These are phyloP conservation scores for Halichoeres trimaculatus DNA, from an alignment of 2,113 vertebrate species.

Conservation along the genomic window DNA sequence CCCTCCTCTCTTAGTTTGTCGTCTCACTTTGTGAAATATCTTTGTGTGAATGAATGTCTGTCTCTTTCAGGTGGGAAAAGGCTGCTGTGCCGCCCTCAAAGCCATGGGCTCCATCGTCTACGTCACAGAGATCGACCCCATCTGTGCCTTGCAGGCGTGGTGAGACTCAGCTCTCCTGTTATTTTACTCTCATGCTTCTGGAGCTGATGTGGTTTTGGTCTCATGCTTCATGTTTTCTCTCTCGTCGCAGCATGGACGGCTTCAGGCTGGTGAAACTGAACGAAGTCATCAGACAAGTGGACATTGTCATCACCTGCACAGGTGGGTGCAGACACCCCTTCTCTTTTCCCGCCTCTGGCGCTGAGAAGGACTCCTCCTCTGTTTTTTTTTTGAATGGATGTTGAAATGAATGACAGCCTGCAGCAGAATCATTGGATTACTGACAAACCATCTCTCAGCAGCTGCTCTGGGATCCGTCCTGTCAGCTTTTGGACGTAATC, in stretches of 20 bases:
- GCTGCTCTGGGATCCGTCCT: neutral
- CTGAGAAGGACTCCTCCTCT: neutral
- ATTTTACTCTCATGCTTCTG: neutral
- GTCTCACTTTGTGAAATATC: neutral
- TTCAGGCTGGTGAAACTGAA: conserved; percentile 97
- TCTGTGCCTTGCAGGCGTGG: conserved; percentile 98
- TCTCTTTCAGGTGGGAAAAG: conserved; percentile 91
- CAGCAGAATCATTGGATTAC: neutral
- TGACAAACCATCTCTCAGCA: neutral
- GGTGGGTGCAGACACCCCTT: conserved; percentile 74
- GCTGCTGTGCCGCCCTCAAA: conserved; percentile 96
- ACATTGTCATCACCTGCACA: conserved; percentile 99
- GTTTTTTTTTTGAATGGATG: neutral
- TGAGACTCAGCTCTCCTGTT: conserved; percentile 66
- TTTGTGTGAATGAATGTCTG: neutral
- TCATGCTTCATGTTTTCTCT: conserved; percentile 11
- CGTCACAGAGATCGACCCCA: conserved; percentile 98
- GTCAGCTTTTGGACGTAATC: neutral
- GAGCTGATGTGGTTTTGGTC: neutral
- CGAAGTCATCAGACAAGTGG: conserved; percentile 96
- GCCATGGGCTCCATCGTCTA: conserved; percentile 99
- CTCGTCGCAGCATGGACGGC: conserved; percentile 93
- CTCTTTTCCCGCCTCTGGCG: neutral
- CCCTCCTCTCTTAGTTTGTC: neutral
- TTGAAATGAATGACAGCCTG: neutral